These are phyloP conservation scores for Micronycteris hirsuta DNA, from an alignment of 2,113 vertebrate genomes.

Conservation along the genomic window DNA sequence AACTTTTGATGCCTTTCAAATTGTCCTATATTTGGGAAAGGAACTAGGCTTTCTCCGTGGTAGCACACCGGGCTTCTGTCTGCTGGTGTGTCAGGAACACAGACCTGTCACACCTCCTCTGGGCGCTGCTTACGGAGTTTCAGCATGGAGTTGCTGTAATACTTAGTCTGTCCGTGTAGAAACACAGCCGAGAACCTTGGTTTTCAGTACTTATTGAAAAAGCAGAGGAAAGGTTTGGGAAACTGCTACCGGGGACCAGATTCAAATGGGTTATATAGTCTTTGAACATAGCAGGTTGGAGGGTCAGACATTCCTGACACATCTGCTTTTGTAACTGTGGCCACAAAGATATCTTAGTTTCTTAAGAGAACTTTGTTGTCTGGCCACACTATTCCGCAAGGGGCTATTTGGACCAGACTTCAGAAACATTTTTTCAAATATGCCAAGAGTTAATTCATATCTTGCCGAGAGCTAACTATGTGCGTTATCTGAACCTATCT, in stretches of 20 bases:
- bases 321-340: not conserved
- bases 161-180: not conserved
- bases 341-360: not conserved
- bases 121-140: not conserved
- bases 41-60: not conserved
- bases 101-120: not conserved
- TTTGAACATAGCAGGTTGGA: not conserved
- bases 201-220: not conserved
- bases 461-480: not conserved
- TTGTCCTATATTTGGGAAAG: not conserved
- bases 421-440: constrained; percentile 1
- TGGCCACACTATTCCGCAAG: not conserved
- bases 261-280: not conserved
- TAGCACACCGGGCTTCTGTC: not conserved
- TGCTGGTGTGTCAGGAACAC: not conserved
- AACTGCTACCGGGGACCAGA: not conserved
- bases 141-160: not conserved
- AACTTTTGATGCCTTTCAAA: not conserved
- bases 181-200: not conserved
- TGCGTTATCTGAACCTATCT: not conserved
- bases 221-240: not conserved
- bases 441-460: not conserved
- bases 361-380: not conserved
- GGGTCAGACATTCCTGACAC: not conserved
- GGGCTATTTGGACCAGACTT: not conserved